These are phyloP conservation scores for Eumerus sabulonum DNA, from an alignment of 2,888 invertebrate genomes.

Conservation along the genomic window DNA sequence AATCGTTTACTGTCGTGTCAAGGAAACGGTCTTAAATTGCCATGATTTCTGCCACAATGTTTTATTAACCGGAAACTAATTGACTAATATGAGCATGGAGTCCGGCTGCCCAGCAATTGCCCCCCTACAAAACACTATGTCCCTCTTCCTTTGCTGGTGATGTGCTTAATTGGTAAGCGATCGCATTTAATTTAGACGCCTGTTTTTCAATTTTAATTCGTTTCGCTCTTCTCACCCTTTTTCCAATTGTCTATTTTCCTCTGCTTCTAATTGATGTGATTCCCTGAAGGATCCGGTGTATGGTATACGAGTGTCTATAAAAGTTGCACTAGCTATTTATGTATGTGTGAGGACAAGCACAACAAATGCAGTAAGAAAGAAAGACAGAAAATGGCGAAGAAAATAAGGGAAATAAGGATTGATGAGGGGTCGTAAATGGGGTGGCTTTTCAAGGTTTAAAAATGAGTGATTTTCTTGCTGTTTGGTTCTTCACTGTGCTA, in stretches of 20 bases:
- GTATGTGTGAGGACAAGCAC: too few relatives aligned
- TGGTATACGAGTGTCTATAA: too few relatives aligned
- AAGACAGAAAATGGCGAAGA: too few relatives aligned
- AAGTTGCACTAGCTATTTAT: too few relatives aligned
- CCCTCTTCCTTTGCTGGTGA: conserved; percentile 19
- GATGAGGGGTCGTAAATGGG: too few relatives aligned
- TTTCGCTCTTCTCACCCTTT: background rate
- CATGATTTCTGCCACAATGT: conserved; percentile 58
- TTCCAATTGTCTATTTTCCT: conserved; percentile 16
- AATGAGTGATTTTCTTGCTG: too few relatives aligned
- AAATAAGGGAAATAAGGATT: too few relatives aligned
- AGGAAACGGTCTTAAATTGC: conserved; percentile 55
- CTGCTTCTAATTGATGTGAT: conserved; percentile 29
- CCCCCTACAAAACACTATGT: too few relatives aligned
- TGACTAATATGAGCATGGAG: conserved; percentile 40
- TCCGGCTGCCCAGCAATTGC: background rate
- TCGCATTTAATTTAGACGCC: conserved; percentile 42
- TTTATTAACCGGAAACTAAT: conserved; percentile 64
- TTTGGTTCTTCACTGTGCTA: too few relatives aligned
- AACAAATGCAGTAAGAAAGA: too few relatives aligned
- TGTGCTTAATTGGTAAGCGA: conserved; percentile 44
- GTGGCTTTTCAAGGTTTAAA: too few relatives aligned
- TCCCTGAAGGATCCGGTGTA: background rate
- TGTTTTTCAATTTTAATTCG: conserved; percentile 48
- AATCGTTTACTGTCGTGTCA: conserved; percentile 59